Evolutionary conservation across 2,797 vertebrate genomes (phyloP).

Genomic region (Poeciliopsis gracilis): DNA sequence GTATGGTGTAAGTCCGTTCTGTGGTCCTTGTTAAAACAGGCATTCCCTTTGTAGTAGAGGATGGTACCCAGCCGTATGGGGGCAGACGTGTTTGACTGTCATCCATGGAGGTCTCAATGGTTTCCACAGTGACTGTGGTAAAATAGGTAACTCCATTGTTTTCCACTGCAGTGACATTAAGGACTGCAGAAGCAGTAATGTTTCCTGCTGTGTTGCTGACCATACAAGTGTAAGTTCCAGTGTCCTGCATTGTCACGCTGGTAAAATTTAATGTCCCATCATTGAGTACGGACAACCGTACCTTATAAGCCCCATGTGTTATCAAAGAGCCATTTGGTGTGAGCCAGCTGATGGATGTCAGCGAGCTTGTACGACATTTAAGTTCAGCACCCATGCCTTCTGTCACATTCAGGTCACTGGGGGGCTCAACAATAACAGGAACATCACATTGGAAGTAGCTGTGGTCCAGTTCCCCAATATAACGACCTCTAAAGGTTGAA

Average conservation of each 20-base stretch:
- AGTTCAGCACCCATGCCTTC: slow-evolving; percentile 98
- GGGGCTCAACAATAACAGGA: slow-evolving; percentile 97
- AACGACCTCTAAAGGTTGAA: slow-evolving; percentile 91
- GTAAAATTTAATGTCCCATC: slow-evolving; percentile 97
- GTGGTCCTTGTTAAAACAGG: slow-evolving; percentile 92
- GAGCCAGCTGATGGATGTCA: slow-evolving; percentile 97
- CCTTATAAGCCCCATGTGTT: slow-evolving; percentile 94
- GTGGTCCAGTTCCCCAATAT: slow-evolving; percentile 97
- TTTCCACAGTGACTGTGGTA: slow-evolving; percentile 98
- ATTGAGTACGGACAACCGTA: slow-evolving; percentile 93
- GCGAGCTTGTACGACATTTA: slow-evolving; percentile 93
- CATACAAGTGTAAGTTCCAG: slow-evolving; percentile 97
- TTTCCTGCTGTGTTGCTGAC: slow-evolving; percentile 98
- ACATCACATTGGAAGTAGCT: slow-evolving; percentile 98
- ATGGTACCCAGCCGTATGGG: slow-evolving; percentile 87
- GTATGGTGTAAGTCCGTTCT: slow-evolving; percentile 93
- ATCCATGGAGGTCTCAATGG: slow-evolving; percentile 90
- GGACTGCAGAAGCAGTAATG: slow-evolving; percentile 94
- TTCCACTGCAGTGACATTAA: slow-evolving; percentile 94
- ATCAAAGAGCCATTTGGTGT: slow-evolving; percentile 96
- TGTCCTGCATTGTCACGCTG: slow-evolving; percentile 94
- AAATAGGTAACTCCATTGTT: slow-evolving; percentile 95
- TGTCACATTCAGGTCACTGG: slow-evolving; percentile 95
- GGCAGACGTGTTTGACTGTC: slow-evolving; percentile 92
- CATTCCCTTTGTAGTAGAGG: slow-evolving; percentile 91